Percentiles rank a stretch among this genome's conserved stretches.
phyloP scores from a whole-genome alignment of 2,113 vertebrate species.

The Choloepus hoffmanni region DNA sequence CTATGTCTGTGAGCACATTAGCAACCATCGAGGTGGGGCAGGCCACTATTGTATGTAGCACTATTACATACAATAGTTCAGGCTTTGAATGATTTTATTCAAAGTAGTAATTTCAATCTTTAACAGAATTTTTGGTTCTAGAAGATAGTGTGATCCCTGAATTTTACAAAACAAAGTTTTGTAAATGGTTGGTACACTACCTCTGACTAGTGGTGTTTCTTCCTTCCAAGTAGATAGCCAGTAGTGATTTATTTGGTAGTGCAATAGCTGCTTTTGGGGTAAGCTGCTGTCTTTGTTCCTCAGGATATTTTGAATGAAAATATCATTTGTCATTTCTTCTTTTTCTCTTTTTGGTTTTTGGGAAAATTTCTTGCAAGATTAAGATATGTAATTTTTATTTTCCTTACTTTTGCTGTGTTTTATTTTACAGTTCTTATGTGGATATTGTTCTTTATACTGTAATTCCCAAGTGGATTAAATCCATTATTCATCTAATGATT shows the following conservation, averaged over 20 bases:
- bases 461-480: constrained; percentile 35
- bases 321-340: constrained; percentile 41
- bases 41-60: background rate
- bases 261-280: background rate
- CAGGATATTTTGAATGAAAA: constrained; percentile 37
- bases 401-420: background rate
- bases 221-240: background rate
- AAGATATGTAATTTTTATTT: constrained; percentile 25
- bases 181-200: background rate
- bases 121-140: constrained; percentile 16
- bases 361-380: constrained; percentile 44
- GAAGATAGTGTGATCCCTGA: background rate
- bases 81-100: constrained; percentile 24
- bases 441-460: background rate
- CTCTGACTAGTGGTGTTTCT: background rate
- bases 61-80: background rate
- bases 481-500: background rate
- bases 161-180: constrained; percentile 45
- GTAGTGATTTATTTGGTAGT: background rate
- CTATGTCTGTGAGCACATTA: too few relatives aligned
- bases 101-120: constrained; percentile 1
- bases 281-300: background rate
- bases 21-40: too few relatives aligned
- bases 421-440: background rate
- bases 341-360: background rate